A percentile compares a stretch with the other conserved stretches of the same genome.
Conservation (phyloP, 2,888 invertebrate species). For the Dexiosoma caninum region DNA sequence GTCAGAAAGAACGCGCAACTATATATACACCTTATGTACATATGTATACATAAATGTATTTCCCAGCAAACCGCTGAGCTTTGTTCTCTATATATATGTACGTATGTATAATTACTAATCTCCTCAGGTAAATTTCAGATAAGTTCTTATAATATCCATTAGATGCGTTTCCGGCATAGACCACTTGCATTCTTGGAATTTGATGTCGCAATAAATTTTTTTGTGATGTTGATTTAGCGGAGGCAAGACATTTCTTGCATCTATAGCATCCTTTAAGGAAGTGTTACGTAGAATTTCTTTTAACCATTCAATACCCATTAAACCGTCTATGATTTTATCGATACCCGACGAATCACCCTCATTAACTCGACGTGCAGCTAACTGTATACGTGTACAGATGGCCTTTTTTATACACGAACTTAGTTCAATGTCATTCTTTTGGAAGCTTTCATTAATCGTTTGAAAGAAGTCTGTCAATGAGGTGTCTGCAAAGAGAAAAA, state of each 20-base stretch:
- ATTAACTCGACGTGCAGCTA: slow-evolving; percentile 69
- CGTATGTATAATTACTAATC: neutral
- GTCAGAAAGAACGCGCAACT: no score
- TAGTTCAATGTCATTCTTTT: slow-evolving; percentile 81
- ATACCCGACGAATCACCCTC: slow-evolving; percentile 76
- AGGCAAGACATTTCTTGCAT: slow-evolving; percentile 76
- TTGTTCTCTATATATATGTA: no score
- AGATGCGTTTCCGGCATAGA: slow-evolving; percentile 69
- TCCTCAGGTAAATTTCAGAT: slow-evolving; percentile 68
- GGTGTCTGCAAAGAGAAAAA: slow-evolving; percentile 66
- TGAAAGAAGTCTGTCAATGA: slow-evolving; percentile 72
- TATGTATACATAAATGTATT: no score
- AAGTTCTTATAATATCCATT: slow-evolving; percentile 65
- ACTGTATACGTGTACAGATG: slow-evolving; percentile 79
- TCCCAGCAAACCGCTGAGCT: no score
- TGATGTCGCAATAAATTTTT: slow-evolving; percentile 73
- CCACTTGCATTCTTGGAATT: slow-evolving; percentile 79
- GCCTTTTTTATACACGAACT: slow-evolving; percentile 82
- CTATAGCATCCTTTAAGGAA: slow-evolving; percentile 79
- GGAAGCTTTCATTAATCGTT: slow-evolving; percentile 79
- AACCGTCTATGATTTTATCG: slow-evolving; percentile 79
- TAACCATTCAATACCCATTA: slow-evolving; percentile 78
- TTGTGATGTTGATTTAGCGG: neutral
- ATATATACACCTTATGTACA: no score
- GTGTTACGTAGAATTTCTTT: slow-evolving; percentile 78